These are phyloP conservation scores for Neotoma lepida DNA, from an alignment of 2,113 vertebrate genomes.

Conservation along the genomic window DNA sequence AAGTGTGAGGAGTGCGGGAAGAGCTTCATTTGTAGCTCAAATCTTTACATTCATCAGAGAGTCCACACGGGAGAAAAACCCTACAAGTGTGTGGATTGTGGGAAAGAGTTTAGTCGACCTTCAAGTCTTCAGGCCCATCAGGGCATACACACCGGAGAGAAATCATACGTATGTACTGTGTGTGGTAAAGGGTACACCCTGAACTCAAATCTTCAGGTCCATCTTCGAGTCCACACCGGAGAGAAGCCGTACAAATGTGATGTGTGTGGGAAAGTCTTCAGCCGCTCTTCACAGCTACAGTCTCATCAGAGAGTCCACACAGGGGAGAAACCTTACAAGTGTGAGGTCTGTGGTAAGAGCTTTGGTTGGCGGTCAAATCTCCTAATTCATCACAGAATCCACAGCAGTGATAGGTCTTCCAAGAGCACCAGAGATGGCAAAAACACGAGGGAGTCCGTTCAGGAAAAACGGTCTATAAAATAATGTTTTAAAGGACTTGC, in stretches of 20 bases:
- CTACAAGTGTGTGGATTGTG: conserved; percentile 72
- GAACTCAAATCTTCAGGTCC: conserved; percentile 71
- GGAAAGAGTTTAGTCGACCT: conserved; percentile 65
- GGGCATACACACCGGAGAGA: conserved; percentile 78
- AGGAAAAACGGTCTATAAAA: conserved; percentile 50
- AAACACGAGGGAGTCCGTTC: not conserved
- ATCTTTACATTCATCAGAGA: conserved; percentile 73
- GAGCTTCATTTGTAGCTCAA: conserved; percentile 72
- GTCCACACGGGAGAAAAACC: conserved; percentile 45
- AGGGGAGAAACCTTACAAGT: not conserved
- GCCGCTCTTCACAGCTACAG: not conserved
- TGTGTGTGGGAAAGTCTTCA: not conserved
- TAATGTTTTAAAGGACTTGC: not conserved
- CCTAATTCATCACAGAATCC: conserved; percentile 67
- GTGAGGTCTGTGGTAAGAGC: not conserved
- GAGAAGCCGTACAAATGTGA: not conserved
- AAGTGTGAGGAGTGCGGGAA: conserved; percentile 75
- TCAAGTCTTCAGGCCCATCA: conserved; percentile 77
- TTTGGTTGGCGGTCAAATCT: not conserved
- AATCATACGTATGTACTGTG: conserved; percentile 69
- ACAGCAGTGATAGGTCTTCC: conserved; percentile 37
- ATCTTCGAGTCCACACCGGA: not conserved
- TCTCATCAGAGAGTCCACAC: not conserved
- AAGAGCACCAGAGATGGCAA: not conserved
- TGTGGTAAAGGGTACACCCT: conserved; percentile 80